These are phyloP conservation scores for Pitta sordida DNA, from an alignment of 2,113 vertebrate genomes.

Conservation along the genomic window DNA sequence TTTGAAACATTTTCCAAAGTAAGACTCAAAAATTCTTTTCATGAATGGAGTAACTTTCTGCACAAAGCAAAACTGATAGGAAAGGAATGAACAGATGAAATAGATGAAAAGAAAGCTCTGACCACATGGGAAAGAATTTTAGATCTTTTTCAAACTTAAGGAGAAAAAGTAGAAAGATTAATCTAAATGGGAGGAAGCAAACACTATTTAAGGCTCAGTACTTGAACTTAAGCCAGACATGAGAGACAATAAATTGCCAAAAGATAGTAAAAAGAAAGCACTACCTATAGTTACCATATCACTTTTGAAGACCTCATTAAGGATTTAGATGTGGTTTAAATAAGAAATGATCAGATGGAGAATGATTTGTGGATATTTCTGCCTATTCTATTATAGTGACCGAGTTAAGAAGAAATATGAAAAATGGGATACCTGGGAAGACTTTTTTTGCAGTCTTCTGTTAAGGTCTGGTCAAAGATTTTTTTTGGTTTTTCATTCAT, in stretches of 20 bases:
- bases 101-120: neutral
- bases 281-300: neutral
- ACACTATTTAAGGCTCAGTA: neutral
- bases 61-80: neutral
- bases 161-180: neutral
- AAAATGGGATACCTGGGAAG: neutral
- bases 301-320: neutral
- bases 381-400: neutral
- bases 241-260: neutral
- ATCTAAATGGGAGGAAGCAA: neutral
- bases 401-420: neutral
- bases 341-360: neutral
- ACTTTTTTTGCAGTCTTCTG: neutral
- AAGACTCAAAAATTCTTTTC: neutral
- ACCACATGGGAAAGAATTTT: rapidly evolving
- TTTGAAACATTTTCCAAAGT: neutral
- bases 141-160: neutral
- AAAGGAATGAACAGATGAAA: neutral
- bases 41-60: neutral
- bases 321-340: neutral
- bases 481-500: neutral
- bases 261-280: neutral
- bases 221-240: neutral
- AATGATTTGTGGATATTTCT: neutral
- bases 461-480: neutral